Percentiles rank a stretch among this genome's conserved stretches.
Conservation (phyloP, 2,113 vertebrate genomes). For the Oncorhynchus masou region DNA sequence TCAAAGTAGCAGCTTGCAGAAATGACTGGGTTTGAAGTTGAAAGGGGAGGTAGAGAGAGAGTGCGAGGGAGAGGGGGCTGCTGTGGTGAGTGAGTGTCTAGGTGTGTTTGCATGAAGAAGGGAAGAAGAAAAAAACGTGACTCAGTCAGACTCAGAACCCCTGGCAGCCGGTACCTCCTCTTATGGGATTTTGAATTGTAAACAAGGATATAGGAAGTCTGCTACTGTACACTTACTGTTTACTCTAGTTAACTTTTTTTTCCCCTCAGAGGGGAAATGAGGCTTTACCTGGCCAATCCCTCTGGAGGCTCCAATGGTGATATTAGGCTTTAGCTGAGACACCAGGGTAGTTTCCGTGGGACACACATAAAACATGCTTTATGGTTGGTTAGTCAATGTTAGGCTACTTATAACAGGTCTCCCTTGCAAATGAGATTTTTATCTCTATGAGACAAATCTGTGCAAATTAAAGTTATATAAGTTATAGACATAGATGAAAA, state of each 20-base stretch:
- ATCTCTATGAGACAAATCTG: too few species aligned
- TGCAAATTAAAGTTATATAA: too few species aligned
- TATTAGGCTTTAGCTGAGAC: constrained; percentile 65
- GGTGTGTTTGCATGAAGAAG: constrained; percentile 15
- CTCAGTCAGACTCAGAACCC: constrained; percentile 51
- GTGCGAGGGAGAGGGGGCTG: constrained; percentile 21
- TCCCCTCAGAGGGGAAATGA: constrained; percentile 57
- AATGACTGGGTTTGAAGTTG: constrained; percentile 77
- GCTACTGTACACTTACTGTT: constrained; percentile 63
- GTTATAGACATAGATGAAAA: too few species aligned
- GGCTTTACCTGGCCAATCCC: constrained; percentile 59
- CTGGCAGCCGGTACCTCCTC: constrained; percentile 60
- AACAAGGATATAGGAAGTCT: constrained; percentile 68
- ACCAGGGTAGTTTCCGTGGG: constrained; percentile 60
- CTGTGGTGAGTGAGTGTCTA: constrained; percentile 56
- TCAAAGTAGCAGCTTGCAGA: constrained; percentile 74
- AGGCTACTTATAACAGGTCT: too few species aligned
- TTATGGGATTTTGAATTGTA: constrained; percentile 66
- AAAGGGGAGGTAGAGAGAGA: constrained; percentile 59
- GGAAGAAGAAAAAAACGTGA: constrained; percentile 44
- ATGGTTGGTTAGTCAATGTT: background rate
- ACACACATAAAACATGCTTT: constrained; percentile 19
- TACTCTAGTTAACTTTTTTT: constrained; percentile 59
- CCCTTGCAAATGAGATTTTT: too few species aligned
- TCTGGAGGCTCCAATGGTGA: constrained; percentile 58